Evolutionary conservation across 2,888 invertebrate genomes (phyloP).

Genomic region (Lasioglossum zephyrum): DNA sequence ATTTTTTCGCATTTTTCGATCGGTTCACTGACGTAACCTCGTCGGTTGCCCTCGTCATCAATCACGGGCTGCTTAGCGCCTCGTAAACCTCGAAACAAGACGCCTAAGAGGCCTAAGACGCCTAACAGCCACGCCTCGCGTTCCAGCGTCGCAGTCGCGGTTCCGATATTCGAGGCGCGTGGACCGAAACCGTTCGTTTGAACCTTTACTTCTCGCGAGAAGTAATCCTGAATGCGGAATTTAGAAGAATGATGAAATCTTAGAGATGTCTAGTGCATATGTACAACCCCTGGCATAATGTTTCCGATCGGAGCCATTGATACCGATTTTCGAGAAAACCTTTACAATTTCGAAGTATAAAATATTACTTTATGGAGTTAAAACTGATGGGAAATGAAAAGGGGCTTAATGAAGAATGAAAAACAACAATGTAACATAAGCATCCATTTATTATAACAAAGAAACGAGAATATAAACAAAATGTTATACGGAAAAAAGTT

Average conservation of each 20-base stretch:
- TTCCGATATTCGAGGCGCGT: background rate
- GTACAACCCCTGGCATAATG: no score
- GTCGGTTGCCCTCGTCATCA: constrained; percentile 44
- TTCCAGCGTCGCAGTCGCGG: constrained; percentile 19
- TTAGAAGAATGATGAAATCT: background rate
- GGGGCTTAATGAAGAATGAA: no score
- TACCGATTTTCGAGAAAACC: no score
- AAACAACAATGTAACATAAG: no score
- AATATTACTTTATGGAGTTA: no score
- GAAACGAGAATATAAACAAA: no score
- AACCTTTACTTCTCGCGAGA: background rate
- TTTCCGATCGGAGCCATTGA: no score
- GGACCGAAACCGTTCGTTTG: background rate
- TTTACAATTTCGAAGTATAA: no score
- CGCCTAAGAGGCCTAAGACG: constrained; percentile 38
- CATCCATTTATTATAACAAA: no score
- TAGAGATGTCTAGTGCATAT: accelerated
- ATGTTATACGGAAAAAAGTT: no score
- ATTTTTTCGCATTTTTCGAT: constrained; percentile 14
- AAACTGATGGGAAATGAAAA: no score
- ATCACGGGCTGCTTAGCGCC: constrained; percentile 55
- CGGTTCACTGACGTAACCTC: constrained; percentile 36
- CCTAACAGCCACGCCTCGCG: constrained; percentile 55
- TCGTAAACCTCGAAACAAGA: constrained; percentile 48
- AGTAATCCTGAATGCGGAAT: background rate